Conservation (phyloP, 2,113 vertebrate genomes). For the Mesoclemmys tuberculata region DNA sequence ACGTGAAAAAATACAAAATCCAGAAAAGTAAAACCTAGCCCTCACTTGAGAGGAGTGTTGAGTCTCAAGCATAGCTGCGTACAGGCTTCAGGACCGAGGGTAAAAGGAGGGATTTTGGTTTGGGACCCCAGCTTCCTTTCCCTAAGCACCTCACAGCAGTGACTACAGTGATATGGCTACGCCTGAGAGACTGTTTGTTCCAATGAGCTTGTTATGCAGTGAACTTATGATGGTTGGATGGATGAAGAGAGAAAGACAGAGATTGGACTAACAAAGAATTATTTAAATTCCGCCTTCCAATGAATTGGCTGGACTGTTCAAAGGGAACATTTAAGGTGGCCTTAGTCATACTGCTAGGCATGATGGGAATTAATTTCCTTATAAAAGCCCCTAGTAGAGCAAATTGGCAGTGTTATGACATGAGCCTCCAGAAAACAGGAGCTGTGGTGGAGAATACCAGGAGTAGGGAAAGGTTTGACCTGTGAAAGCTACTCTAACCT, state of each 20-base stretch:
- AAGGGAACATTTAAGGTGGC: not conserved
- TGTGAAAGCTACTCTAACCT: not conserved
- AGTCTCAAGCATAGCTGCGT: not conserved
- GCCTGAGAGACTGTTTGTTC: too few species aligned
- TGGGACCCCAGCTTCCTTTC: not conserved
- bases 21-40: not conserved
- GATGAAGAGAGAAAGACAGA: not conserved
- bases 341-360: not conserved
- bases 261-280: not conserved
- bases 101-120: not conserved
- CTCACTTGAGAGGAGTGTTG: not conserved
- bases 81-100: not conserved
- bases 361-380: not conserved
- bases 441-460: not conserved
- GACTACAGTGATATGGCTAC: not conserved
- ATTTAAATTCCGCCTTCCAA: not conserved
- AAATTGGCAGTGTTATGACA: not conserved
- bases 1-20: not conserved
- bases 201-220: not conserved
- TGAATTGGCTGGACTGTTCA: not conserved
- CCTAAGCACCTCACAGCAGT: not conserved
- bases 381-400: not conserved
- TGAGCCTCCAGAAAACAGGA: not conserved
- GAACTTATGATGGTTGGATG: not conserved
- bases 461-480: not conserved